Evolutionary conservation across 2,888 invertebrate species (phyloP).

Genomic region (Hipparchia sbordonii): DNA sequence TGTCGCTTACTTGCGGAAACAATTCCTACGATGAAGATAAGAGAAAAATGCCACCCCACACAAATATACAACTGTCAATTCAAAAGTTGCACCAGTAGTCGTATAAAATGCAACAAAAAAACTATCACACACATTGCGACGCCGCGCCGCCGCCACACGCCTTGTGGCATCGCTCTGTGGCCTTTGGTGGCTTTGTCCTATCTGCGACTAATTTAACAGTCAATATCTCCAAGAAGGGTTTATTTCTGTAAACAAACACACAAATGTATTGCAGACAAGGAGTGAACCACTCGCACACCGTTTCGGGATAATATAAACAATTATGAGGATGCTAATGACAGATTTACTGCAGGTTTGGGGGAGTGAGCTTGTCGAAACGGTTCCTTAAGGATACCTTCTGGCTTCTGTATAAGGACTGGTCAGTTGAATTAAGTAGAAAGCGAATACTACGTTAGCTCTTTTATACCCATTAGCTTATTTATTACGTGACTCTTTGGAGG

Average conservation of each 20-base stretch:
- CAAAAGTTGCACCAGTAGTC: too few relatives aligned
- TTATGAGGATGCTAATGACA: conserved; percentile 24
- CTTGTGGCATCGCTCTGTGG: neutral
- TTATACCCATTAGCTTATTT: too few relatives aligned
- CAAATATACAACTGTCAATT: too few relatives aligned
- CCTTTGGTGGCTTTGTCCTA: neutral
- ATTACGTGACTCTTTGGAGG: too few relatives aligned
- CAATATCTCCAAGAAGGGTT: conserved; percentile 19
- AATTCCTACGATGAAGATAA: too few relatives aligned
- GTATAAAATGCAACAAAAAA: too few relatives aligned
- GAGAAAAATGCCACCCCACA: too few relatives aligned
- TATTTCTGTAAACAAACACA: conserved; percentile 26
- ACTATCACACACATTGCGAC: too few relatives aligned
- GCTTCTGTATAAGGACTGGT: neutral
- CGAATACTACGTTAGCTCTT: too few relatives aligned
- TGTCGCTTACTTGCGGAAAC: too few relatives aligned
- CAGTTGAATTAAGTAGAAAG: neutral
- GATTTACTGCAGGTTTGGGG: conserved; percentile 25
- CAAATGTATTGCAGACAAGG: conserved; percentile 28
- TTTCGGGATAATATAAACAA: conserved; percentile 26
- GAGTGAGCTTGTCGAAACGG: neutral
- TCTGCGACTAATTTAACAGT: neutral
- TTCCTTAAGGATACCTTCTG: neutral
- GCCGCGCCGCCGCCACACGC: too few relatives aligned
- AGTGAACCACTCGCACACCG: conserved; percentile 15